phyloP scores from a whole-genome alignment of 2,797 vertebrate species.

The Syndactyla subalaris region DNA sequence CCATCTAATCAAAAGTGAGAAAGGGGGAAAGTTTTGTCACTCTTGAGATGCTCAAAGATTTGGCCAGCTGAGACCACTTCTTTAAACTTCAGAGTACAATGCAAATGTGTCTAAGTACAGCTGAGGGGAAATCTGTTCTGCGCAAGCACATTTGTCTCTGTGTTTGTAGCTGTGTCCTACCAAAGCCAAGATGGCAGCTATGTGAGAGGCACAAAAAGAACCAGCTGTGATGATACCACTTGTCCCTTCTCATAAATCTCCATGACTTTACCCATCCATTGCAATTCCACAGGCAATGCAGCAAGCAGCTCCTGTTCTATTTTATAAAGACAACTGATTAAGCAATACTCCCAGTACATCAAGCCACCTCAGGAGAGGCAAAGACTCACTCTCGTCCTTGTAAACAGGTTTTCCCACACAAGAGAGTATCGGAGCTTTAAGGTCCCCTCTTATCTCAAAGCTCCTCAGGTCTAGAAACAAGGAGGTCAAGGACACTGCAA shows the following conservation, averaged over 20 bases:
- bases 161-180: not conserved
- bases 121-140: not conserved
- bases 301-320: not conserved
- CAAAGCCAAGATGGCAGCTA: not conserved
- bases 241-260: not conserved
- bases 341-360: not conserved
- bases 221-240: not conserved
- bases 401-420: not conserved
- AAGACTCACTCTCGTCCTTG: not conserved
- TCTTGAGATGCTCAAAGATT: not conserved
- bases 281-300: not conserved
- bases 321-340: not conserved
- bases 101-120: conserved; percentile 2
- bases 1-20: not conserved
- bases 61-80: conserved; percentile 37
- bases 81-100: conserved; percentile 11
- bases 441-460: not conserved
- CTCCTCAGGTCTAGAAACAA: not conserved
- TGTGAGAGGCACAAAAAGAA: not conserved
- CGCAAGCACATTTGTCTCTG: not conserved
- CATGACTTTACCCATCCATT: not conserved
- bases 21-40: not conserved
- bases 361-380: not conserved
- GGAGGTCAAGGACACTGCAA: not conserved
- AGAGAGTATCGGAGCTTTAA: not conserved